Percentiles rank a stretch among this genome's conserved stretches.
These are phyloP conservation scores for Dendrolimus kikuchii DNA, from an alignment of 1,140 invertebrate genomes.

Conservation along the genomic window DNA sequence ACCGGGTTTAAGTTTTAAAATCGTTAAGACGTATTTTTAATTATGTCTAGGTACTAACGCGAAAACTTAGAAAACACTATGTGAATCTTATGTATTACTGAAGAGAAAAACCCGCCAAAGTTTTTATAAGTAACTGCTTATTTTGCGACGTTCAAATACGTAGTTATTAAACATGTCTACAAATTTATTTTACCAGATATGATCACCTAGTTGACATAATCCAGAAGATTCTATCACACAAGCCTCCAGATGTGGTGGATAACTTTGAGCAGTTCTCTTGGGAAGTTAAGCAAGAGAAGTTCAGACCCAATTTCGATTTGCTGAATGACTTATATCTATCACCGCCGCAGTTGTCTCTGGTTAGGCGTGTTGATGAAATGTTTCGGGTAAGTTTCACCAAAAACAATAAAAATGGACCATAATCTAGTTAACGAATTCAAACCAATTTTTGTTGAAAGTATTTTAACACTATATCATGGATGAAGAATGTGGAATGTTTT, in stretches of 20 bases:
- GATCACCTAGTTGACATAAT: conserved; percentile 78
- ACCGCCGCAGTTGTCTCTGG: conserved; percentile 46
- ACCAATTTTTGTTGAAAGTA: no score
- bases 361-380: conserved; percentile 60
- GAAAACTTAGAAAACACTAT: no score
- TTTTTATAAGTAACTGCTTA: no score
- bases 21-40: no score
- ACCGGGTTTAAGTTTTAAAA: no score
- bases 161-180: no score
- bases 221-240: conserved; percentile 74
- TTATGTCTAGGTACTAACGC: no score
- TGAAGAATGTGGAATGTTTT: no score
- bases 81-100: no score
- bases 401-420: conserved; percentile 16
- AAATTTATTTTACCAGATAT: conserved; percentile 56
- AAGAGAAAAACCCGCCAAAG: no score
- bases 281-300: conserved; percentile 75
- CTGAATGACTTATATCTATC: conserved; percentile 74
- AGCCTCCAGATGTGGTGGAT: conserved; percentile 76
- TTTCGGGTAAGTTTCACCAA: conserved; percentile 36
- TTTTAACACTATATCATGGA: no score
- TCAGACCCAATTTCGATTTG: conserved; percentile 69
- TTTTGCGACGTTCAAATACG: no score
- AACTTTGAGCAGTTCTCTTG: conserved; percentile 78
- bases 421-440: neutral